Evolutionary conservation across 2,888 invertebrate species (phyloP).

Genomic region (Pristionchus entomophagus): DNA sequence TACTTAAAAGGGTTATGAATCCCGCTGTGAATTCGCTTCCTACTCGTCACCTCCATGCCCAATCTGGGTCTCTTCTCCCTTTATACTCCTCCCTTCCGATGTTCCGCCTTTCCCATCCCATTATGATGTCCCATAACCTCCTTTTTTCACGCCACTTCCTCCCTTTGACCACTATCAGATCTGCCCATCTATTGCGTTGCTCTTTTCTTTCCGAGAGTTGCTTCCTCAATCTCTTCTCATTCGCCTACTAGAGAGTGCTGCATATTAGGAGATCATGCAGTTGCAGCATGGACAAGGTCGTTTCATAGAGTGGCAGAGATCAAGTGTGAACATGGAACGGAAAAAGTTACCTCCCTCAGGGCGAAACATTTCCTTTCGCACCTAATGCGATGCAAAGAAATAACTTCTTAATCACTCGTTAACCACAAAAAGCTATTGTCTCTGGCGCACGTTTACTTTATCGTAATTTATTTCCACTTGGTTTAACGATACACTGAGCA

Average conservation of each 20-base stretch:
- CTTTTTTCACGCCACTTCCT: constrained; percentile 25
- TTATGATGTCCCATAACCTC: not conserved
- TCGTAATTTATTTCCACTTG: no score
- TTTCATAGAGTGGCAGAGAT: not conserved
- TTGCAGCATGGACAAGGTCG: constrained; percentile 1
- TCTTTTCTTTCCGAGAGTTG: not conserved
- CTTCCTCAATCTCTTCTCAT: not conserved
- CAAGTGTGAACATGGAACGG: not conserved
- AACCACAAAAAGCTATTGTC: no score
- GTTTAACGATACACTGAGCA: no score
- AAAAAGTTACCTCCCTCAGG: not conserved
- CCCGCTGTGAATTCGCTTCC: not conserved
- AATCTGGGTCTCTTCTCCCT: not conserved
- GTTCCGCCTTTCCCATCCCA: not conserved
- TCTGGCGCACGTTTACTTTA: no score
- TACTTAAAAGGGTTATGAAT: not conserved
- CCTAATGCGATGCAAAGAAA: not conserved
- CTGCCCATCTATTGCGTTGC: not conserved
- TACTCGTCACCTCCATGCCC: not conserved
- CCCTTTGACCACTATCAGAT: not conserved
- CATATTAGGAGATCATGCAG: constrained; percentile 8
- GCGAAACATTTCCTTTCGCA: not conserved
- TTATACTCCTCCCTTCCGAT: not conserved
- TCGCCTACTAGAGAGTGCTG: not conserved
- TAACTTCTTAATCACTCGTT: not conserved